phyloP scores from a whole-genome alignment of 2,888 invertebrate genomes.

The Lydus trimaculatus region DNA sequence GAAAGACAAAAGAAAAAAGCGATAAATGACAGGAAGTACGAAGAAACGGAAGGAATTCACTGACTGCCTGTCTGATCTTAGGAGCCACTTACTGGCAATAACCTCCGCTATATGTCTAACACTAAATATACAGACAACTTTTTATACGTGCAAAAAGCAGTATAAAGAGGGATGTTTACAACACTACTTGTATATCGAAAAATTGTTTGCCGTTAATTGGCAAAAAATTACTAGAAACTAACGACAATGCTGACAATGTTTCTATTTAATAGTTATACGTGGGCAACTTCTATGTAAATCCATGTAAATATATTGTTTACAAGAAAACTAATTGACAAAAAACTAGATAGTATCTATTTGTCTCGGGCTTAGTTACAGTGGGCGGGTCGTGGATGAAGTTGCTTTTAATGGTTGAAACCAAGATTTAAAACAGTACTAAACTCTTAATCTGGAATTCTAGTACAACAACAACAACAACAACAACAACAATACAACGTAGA shows the following conservation, averaged over 20 bases:
- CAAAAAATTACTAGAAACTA: not conserved
- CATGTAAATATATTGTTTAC: not conserved
- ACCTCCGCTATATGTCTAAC: conserved; percentile 29
- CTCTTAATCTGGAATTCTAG: conserved; percentile 3
- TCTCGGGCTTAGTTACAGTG: not conserved
- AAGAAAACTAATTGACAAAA: conserved; percentile 7
- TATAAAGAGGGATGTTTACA: not conserved
- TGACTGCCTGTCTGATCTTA: conserved; percentile 48
- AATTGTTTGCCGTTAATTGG: not conserved
- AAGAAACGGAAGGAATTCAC: conserved; percentile 48
- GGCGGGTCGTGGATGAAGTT: not conserved
- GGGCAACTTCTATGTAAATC: not conserved
- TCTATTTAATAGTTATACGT: not conserved
- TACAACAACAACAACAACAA: not conserved
- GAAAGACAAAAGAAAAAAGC: conserved; percentile 48
- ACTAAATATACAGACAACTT: conserved; percentile 18
- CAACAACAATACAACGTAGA: not conserved
- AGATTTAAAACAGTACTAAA: conserved; percentile 9
- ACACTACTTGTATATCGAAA: not conserved
- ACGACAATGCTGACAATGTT: not conserved
- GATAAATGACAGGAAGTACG: conserved; percentile 51
- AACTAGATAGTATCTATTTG: not conserved
- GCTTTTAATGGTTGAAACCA: conserved; percentile 7
- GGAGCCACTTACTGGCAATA: conserved; percentile 45
- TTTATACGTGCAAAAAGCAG: not conserved